Conservation (phyloP, 2,113 vertebrate genomes). For the Merops nubicus region DNA sequence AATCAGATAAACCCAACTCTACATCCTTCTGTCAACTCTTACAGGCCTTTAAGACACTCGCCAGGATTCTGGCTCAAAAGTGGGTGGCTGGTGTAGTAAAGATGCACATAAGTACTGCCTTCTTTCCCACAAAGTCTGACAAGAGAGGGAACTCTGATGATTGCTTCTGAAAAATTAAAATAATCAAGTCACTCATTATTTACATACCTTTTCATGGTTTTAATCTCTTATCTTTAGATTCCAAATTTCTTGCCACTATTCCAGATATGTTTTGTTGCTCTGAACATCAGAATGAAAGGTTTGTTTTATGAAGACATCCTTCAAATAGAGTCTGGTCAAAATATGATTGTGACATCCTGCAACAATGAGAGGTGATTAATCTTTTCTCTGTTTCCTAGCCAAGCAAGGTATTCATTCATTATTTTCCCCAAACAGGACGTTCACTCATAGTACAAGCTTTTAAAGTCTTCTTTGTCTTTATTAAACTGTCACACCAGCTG, state of each 20-base stretch:
- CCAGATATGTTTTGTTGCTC: background rate
- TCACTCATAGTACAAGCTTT: slow-evolving; percentile 36
- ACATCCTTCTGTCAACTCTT: background rate
- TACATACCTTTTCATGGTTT: background rate
- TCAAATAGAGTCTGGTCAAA: slow-evolving; percentile 49
- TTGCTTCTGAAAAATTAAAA: background rate
- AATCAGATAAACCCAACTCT: background rate
- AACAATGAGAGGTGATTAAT: slow-evolving; percentile 35
- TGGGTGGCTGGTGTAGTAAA: background rate
- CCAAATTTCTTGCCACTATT: background rate
- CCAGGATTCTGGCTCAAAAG: background rate
- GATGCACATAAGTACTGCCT: background rate
- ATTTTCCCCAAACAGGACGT: slow-evolving; percentile 22
- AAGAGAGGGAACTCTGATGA: background rate
- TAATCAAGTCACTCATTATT: background rate
- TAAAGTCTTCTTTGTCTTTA: slow-evolving; percentile 68
- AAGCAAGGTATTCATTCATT: slow-evolving; percentile 52
- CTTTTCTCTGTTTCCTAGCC: slow-evolving; percentile 35
- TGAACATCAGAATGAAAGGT: background rate
- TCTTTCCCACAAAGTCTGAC: background rate
- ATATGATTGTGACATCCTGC: background rate
- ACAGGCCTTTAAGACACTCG: background rate
- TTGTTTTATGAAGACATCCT: background rate
- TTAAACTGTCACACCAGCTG: slow-evolving; percentile 60
- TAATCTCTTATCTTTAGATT: background rate